These are phyloP conservation scores for Erebia palarica DNA, from an alignment of 2,888 invertebrate species.

Conservation along the genomic window DNA sequence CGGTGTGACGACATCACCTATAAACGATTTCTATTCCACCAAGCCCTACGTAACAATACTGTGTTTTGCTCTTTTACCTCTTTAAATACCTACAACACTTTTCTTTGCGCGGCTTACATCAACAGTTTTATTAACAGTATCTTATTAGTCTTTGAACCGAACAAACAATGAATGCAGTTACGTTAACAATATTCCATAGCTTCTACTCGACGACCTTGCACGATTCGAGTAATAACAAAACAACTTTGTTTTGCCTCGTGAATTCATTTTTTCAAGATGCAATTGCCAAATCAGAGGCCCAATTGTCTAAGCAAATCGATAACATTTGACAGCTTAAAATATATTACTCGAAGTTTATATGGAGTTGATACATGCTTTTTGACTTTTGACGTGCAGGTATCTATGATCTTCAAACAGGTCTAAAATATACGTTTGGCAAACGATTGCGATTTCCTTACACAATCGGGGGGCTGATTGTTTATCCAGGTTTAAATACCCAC, in stretches of 20 bases:
- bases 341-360: too few species aligned
- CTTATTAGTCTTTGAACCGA: neutral
- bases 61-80: slow-evolving; percentile 25
- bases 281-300: slow-evolving; percentile 31
- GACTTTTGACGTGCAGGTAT: too few species aligned
- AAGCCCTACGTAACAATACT: slow-evolving; percentile 40
- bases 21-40: slow-evolving; percentile 56
- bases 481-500: too few species aligned
- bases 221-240: slow-evolving; percentile 51
- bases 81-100: neutral
- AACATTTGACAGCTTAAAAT: too few species aligned
- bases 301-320: too few species aligned
- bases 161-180: slow-evolving; percentile 34
- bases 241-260: slow-evolving; percentile 57
- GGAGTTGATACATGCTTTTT: too few species aligned
- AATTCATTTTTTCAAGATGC: slow-evolving; percentile 50
- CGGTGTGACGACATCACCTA: slow-evolving; percentile 56
- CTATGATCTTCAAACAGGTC: too few species aligned
- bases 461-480: too few species aligned
- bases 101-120: slow-evolving; percentile 14
- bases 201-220: slow-evolving; percentile 52
- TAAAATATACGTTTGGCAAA: too few species aligned
- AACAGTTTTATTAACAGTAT: neutral
- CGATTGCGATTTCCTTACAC: too few species aligned
- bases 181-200: slow-evolving; percentile 31